Base-by-base conservation (phyloP, 2,113 vertebrate species). In the Tachuris rubrigastra region DNA sequence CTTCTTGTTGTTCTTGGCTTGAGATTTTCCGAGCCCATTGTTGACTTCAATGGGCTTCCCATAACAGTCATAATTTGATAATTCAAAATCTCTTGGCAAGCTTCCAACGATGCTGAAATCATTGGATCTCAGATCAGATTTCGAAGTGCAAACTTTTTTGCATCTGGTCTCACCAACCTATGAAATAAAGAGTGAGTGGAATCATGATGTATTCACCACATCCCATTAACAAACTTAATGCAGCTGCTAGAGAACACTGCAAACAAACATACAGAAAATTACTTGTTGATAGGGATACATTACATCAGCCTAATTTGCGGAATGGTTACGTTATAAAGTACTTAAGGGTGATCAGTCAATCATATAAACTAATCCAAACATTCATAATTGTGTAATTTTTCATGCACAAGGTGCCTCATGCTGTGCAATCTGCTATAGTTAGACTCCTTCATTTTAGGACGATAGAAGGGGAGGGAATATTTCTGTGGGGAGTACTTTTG, bases 21-120 rank as follows among this genome's bases (percentile, higher is more conserved):
- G 98, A 44, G 98, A 98, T 95, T 99, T 99, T 76, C 98, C 98
- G 3, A 97, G 97, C 19, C 97, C 90, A 55, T 97, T 98, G 85
- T 98, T 98, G 78, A 99, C 99, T 65, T 99, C 98, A 85, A 99
- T 99, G 91, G 99, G 98, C 95, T 99, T 99, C 69, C 99, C 99
- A 41, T 99, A 99, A 98, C 99, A 99, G 98, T 99, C 99, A 98
- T 99, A 99, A 97, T 99, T 99, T 22, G 99, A 99, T 95, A 99
- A 98, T 95, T 99, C 99, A 97, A 99, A 99, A 98, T 99, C 99
- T 95, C 99, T 98, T 12, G 99, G 99, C 96, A 99, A 98, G 39
- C 99, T 99, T 89, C 99, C 99, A 91, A 99, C 99, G 11, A 99
- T 99, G 98, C 99, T 99, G 98, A 99, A 99, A 97, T 99, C 99